These are phyloP conservation scores for Ctenicera cuprea DNA, from an alignment of 2,888 invertebrate genomes.

Conservation along the genomic window DNA sequence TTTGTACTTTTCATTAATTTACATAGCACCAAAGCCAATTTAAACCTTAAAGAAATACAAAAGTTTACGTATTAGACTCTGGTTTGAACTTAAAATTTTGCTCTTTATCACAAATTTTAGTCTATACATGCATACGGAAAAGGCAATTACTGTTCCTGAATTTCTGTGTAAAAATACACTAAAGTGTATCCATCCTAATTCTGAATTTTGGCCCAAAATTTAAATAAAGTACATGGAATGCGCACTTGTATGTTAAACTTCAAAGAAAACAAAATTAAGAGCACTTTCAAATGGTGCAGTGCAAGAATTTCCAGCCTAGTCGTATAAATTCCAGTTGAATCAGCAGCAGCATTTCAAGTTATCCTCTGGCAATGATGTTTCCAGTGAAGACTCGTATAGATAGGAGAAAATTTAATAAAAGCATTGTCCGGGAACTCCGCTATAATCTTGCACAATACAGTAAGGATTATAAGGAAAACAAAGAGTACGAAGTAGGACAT, in stretches of 20 bases:
- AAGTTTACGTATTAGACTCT: slow-evolving; percentile 39
- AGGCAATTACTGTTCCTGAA: not conserved
- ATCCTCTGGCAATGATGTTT: slow-evolving; percentile 25
- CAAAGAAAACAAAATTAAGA: slow-evolving; percentile 2
- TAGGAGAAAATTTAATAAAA: slow-evolving; percentile 44
- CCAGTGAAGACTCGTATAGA: slow-evolving; percentile 24
- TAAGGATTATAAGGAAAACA: slow-evolving; percentile 42
- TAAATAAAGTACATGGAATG: not conserved
- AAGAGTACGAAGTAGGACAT: slow-evolving; percentile 42
- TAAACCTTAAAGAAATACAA: slow-evolving; percentile 38
- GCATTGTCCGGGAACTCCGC: slow-evolving; percentile 39
- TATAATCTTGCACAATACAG: slow-evolving; percentile 35
- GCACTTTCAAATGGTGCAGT: not conserved
- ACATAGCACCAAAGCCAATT: slow-evolving; percentile 34
- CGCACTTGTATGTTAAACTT: not conserved
- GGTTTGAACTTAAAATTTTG: no score
- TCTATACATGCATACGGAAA: no score
- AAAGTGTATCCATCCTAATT: no score
- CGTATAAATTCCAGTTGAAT: slow-evolving; percentile 24
- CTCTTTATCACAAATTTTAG: no score
- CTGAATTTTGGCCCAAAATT: not conserved
- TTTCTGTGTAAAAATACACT: no score
- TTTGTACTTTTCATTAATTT: slow-evolving; percentile 31
- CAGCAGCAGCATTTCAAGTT: slow-evolving; percentile 1
- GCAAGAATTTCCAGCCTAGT: slow-evolving; percentile 20